These are phyloP conservation scores for Leuctra nigra DNA, from an alignment of 2,888 invertebrate species.

Conservation along the genomic window DNA sequence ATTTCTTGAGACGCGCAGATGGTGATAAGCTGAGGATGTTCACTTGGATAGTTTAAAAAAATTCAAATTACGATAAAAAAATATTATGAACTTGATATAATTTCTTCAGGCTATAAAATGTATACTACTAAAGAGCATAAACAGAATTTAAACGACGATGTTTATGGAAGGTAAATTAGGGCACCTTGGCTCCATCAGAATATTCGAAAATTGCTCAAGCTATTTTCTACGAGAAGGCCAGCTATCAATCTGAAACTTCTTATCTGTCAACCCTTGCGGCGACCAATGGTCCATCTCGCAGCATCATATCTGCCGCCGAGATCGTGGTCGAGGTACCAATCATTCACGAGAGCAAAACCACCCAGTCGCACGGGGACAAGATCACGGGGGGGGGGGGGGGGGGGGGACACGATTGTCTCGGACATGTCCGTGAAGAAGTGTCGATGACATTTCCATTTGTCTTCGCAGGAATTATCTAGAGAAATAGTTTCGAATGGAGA, in stretches of 20 bases:
- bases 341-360: constrained; percentile 2
- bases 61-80: constrained; percentile 14
- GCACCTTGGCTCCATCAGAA: constrained; percentile 6
- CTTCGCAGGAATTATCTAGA: too few species aligned
- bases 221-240: constrained; percentile 4
- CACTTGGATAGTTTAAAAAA: constrained; percentile 11
- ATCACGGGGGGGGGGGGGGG: too few species aligned
- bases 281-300: background rate
- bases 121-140: too few species aligned
- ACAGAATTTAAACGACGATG: constrained; percentile 13
- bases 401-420: too few species aligned
- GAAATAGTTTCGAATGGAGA: too few species aligned
- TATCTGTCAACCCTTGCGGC: constrained; percentile 5
- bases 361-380: background rate
- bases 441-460: too few species aligned
- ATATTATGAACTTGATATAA: constrained; percentile 11
- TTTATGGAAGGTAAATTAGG: background rate
- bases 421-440: too few species aligned
- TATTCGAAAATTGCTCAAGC: constrained; percentile 11
- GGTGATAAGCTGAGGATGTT: constrained; percentile 5
- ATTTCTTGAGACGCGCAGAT: background rate
- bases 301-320: background rate
- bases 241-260: constrained; percentile 10
- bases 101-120: constrained; percentile 12
- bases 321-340: background rate